These are phyloP conservation scores for Macroglossus sobrinus DNA, from an alignment of 2,113 vertebrate genomes.

Conservation along the genomic window DNA sequence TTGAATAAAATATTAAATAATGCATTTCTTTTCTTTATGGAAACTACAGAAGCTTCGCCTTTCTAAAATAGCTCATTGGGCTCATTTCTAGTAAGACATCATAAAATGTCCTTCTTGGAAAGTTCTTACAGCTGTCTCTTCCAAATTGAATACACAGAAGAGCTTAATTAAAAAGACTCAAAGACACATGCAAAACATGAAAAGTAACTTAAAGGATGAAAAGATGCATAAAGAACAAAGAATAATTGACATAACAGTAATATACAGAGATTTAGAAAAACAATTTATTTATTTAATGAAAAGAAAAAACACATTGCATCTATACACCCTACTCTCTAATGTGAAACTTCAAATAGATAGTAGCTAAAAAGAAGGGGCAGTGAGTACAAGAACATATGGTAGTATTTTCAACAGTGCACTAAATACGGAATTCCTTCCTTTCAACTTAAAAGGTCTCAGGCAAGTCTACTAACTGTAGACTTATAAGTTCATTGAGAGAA, in stretches of 20 bases:
- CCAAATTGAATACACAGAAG: constrained; percentile 4
- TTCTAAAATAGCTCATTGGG: constrained; percentile 52
- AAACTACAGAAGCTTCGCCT: constrained; percentile 39
- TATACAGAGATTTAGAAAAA: background rate
- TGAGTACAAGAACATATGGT: constrained; percentile 41
- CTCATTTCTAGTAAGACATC: constrained; percentile 56
- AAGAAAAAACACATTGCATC: background rate
- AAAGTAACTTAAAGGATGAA: background rate
- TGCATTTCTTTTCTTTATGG: constrained; percentile 29
- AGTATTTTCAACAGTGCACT: constrained; percentile 44
- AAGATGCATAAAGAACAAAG: background rate
- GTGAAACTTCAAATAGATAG: background rate
- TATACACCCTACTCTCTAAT: background rate
- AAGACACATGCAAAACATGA: background rate
- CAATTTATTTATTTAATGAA: background rate
- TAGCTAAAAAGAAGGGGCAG: constrained; percentile 30
- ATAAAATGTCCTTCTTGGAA: constrained; percentile 46
- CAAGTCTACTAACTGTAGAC: background rate
- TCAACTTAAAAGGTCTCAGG: constrained; percentile 3
- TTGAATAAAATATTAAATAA: constrained; percentile 52
- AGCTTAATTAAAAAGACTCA: constrained; percentile 23
- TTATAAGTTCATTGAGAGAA: constrained; percentile 10
- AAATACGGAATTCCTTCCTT: constrained; percentile 55
- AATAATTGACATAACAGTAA: background rate
- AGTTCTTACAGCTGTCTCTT: constrained; percentile 9